These are phyloP conservation scores for Phrynosoma blainvillii DNA, from an alignment of 2,113 vertebrate genomes.

Conservation along the genomic window DNA sequence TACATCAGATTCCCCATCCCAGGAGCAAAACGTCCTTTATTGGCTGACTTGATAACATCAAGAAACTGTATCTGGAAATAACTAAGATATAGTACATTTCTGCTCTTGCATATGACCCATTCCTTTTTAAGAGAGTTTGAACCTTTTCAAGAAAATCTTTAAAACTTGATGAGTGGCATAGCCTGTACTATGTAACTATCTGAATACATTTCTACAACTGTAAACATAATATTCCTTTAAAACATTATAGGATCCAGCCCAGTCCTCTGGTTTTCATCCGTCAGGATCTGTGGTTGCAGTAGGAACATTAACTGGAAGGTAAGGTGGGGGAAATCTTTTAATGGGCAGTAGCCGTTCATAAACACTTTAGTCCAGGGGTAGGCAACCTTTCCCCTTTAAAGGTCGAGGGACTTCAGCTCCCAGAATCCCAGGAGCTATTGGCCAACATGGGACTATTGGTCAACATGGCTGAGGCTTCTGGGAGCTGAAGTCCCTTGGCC, in stretches of 20 bases:
- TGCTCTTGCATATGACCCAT: not conserved
- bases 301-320: conserved; percentile 95
- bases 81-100: not conserved
- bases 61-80: not conserved
- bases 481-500: no score
- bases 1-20: not conserved
- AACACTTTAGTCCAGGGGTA: no score
- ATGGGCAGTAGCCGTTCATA: no score
- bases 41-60: not conserved
- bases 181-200: not conserved
- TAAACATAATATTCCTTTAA: conserved; percentile 56
- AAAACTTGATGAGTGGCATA: not conserved
- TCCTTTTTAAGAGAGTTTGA: not conserved
- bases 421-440: no score
- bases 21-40: not conserved
- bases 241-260: conserved; percentile 88
- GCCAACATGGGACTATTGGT: no score
- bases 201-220: not conserved
- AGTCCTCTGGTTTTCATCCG: conserved; percentile 95
- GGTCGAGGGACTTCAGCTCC: no score
- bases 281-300: conserved; percentile 92
- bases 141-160: not conserved
- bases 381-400: no score
- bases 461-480: no score
- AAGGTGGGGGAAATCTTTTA: conserved; percentile 44